Evolutionary conservation across 1,140 invertebrate species (phyloP).

Genomic region (Drosophila malerkotliana): DNA sequence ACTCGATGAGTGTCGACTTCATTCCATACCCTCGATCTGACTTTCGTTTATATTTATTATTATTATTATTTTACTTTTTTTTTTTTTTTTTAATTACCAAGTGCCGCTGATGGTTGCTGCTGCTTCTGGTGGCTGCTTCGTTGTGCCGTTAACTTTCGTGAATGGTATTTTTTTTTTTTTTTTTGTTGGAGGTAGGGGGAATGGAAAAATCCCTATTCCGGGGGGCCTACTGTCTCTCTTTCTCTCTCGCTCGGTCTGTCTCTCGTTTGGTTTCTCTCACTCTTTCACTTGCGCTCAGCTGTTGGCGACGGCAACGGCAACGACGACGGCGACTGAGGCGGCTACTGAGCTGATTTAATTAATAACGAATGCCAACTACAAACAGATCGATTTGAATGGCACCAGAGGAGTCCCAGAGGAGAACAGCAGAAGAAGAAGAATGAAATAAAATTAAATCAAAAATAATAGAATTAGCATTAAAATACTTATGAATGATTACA

Average conservation of each 20-base stretch:
- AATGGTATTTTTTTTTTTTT: neutral
- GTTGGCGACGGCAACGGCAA: constrained; percentile 17
- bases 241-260: constrained; percentile 24
- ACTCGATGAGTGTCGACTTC: too few species aligned
- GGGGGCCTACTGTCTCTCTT: constrained; percentile 19
- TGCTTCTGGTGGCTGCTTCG: constrained; percentile 3
- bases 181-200: constrained; percentile 22
- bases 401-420: neutral
- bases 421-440: neutral
- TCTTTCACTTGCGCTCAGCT: constrained; percentile 10
- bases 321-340: too few species aligned
- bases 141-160: constrained; percentile 48
- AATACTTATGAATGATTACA: constrained; percentile 54
- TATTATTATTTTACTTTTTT: constrained; percentile 9
- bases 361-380: constrained; percentile 82
- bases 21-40: neutral
- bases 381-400: constrained; percentile 69
- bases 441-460: constrained; percentile 32
- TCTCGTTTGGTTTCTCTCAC: neutral
- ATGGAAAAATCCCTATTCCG: constrained; percentile 13
- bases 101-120: constrained; percentile 30
- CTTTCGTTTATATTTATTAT: neutral
- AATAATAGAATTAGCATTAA: constrained; percentile 65
- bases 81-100: constrained; percentile 75
- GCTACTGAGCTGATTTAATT: constrained; percentile 65